These are phyloP conservation scores for Homarus gammarus DNA, from an alignment of 2,888 invertebrate species.

Conservation along the genomic window DNA sequence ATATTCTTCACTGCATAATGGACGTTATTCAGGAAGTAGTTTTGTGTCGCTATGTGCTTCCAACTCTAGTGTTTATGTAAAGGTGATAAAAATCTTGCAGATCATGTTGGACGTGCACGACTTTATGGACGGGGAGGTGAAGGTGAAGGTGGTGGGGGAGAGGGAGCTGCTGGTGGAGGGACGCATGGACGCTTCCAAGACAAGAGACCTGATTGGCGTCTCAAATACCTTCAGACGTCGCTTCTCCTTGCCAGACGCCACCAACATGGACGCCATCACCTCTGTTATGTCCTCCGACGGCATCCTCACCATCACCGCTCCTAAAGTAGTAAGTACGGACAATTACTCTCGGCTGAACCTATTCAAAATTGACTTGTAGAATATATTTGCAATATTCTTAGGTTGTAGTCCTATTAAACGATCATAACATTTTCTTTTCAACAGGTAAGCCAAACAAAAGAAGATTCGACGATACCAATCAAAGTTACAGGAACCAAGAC, in stretches of 20 bases:
- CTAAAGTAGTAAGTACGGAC: conserved; percentile 63
- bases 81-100: conserved; percentile 8
- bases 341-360: too few relatives aligned
- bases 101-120: conserved; percentile 74
- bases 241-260: conserved; percentile 64
- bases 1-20: too few relatives aligned
- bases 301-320: conserved; percentile 72
- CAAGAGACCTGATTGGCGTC: not conserved
- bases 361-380: too few relatives aligned
- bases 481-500: not conserved
- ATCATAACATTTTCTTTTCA: not conserved
- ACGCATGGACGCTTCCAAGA: conserved; percentile 25
- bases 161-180: conserved; percentile 71
- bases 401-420: too few relatives aligned
- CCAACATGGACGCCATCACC: conserved; percentile 61
- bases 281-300: conserved; percentile 73
- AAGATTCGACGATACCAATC: not conserved
- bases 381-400: too few relatives aligned
- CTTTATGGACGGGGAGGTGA: conserved; percentile 68
- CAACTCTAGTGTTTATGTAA: not conserved
- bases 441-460: not conserved
- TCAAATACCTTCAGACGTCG: conserved; percentile 52
- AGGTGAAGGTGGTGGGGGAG: conserved; percentile 69
- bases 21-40: not conserved
- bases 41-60: too few relatives aligned